These are phyloP conservation scores for Stenodema calcarata DNA, from an alignment of 2,888 invertebrate species.

Conservation along the genomic window DNA sequence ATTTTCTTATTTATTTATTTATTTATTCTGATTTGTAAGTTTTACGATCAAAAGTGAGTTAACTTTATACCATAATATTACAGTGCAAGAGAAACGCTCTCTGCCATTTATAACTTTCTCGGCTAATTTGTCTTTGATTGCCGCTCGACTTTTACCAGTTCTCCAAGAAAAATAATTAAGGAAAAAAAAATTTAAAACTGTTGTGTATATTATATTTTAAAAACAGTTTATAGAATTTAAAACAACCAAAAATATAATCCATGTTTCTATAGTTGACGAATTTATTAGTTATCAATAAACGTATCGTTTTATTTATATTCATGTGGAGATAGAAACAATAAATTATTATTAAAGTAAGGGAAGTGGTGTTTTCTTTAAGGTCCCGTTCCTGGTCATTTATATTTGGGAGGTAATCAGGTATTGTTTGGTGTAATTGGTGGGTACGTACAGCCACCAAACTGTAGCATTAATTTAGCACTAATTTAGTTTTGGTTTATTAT, in stretches of 20 bases:
- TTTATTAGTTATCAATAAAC: constrained; percentile 47
- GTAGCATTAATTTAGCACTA: too few species aligned
- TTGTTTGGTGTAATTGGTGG: too few species aligned
- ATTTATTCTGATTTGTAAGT: background rate
- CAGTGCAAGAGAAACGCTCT: background rate
- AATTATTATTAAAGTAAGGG: constrained; percentile 42
- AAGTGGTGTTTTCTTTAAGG: background rate
- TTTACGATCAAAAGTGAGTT: background rate
- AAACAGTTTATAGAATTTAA: constrained; percentile 39
- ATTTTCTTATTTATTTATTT: background rate
- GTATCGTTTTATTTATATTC: constrained; percentile 48
- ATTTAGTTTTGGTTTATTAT: too few species aligned
- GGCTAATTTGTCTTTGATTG: constrained; percentile 33
- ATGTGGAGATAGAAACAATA: constrained; percentile 47
- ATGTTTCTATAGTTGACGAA: constrained; percentile 49
- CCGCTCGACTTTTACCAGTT: constrained; percentile 44
- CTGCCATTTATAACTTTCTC: background rate
- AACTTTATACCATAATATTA: background rate
- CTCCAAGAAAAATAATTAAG: constrained; percentile 23
- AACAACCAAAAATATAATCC: constrained; percentile 39
- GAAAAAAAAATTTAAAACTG: constrained; percentile 39
- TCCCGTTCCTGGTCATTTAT: background rate
- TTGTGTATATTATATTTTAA: constrained; percentile 48
- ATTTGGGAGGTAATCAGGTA: background rate
- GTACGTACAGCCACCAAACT: too few species aligned